Percentiles rank a stretch among this genome's conserved stretches.
Evolutionary conservation across 2,113 vertebrate genomes (phyloP).

Genomic region (Phrynosoma platyrhinos): DNA sequence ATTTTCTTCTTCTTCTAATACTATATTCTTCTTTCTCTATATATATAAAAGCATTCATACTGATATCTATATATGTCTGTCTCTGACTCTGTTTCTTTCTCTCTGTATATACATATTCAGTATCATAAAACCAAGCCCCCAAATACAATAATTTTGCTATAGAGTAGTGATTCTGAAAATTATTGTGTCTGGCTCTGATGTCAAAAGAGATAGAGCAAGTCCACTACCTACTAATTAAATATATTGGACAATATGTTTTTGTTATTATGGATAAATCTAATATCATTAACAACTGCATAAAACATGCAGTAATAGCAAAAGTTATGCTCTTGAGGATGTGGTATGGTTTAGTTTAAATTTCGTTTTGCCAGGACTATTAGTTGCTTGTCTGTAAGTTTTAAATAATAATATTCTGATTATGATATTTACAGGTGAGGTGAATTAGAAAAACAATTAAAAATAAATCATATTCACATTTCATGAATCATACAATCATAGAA

Average conservation of each 20-base stretch:
- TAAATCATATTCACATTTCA: too few relatives aligned
- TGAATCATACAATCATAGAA: too few relatives aligned
- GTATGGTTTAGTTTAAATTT: background rate
- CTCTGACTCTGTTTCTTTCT: too few relatives aligned
- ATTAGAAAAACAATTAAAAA: too few relatives aligned
- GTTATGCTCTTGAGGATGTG: background rate
- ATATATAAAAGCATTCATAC: background rate
- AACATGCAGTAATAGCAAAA: too few relatives aligned
- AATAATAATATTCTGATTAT: too few relatives aligned
- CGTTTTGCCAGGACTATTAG: background rate
- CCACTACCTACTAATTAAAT: background rate
- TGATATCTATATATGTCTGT: background rate
- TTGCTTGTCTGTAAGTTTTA: too few relatives aligned
- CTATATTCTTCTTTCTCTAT: background rate
- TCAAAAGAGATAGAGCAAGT: background rate
- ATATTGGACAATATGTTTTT: background rate
- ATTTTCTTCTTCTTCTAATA: conserved; percentile 2
- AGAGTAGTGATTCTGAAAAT: background rate
- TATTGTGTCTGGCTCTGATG: background rate
- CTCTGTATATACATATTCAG: background rate
- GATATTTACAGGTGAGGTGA: too few relatives aligned
- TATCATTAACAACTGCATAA: background rate
- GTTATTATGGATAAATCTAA: background rate
- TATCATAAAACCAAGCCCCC: background rate
- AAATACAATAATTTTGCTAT: background rate